These are phyloP conservation scores for Marasmarcha lunaedactyla DNA, from an alignment of 2,888 invertebrate genomes.

Conservation along the genomic window DNA sequence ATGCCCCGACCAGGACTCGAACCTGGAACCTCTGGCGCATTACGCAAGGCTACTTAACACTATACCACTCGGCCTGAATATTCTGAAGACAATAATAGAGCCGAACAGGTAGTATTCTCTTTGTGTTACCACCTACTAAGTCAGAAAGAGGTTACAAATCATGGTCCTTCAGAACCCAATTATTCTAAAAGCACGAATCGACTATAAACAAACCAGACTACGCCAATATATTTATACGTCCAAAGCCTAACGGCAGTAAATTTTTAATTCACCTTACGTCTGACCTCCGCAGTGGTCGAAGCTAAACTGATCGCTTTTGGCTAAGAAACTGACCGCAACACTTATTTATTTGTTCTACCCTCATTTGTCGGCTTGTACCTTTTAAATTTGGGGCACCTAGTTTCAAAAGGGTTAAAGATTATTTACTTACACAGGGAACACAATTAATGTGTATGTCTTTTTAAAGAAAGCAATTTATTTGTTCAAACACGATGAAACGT, in stretches of 20 bases:
- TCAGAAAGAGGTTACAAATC: too few species aligned
- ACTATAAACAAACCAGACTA: slow-evolving; percentile 45
- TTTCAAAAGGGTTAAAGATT: slow-evolving; percentile 1
- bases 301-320: slow-evolving; percentile 49
- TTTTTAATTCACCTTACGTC: slow-evolving; percentile 55
- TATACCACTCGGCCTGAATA: too few species aligned
- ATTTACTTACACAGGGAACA: too few species aligned
- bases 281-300: slow-evolving; percentile 40
- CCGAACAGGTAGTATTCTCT: too few species aligned
- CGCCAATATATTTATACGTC: slow-evolving; percentile 43
- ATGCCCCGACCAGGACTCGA: too few species aligned
- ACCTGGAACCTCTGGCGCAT: too few species aligned
- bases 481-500: too few species aligned
- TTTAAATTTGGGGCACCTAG: slow-evolving; percentile 46
- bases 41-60: too few species aligned
- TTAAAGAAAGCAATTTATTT: too few species aligned
- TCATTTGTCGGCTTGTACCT: slow-evolving; percentile 51
- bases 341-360: slow-evolving; percentile 61
- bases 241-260: slow-evolving; percentile 41
- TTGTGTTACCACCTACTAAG: too few species aligned
- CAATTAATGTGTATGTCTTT: too few species aligned
- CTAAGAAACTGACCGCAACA: slow-evolving; percentile 39
- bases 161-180: slow-evolving; percentile 23
- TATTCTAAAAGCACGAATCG: slow-evolving; percentile 36
- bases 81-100: too few species aligned